Percentiles rank a stretch among this genome's conserved stretches.
Evolutionary conservation across 2,888 invertebrate species (phyloP).

Genomic region (Xiphydria camelus): DNA sequence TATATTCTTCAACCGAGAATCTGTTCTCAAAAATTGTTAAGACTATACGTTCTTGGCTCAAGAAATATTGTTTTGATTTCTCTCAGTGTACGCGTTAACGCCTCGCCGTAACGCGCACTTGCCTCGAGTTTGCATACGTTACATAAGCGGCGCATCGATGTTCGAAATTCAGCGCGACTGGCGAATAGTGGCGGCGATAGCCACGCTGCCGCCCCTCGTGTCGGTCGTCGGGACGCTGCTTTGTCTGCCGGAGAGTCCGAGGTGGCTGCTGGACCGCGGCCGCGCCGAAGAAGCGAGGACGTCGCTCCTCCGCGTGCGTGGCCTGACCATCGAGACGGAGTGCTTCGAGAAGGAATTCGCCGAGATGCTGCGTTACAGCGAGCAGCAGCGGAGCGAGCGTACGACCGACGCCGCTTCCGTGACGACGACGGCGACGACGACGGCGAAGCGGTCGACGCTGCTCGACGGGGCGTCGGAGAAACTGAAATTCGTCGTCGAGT

Average conservation of each 20-base stretch:
- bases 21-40: too few species aligned
- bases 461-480: background rate
- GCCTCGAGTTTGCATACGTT: slow-evolving; percentile 3
- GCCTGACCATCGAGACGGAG: slow-evolving; percentile 29
- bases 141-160: slow-evolving; percentile 3
- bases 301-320: slow-evolving; percentile 51
- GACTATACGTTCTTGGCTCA: too few species aligned
- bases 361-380: slow-evolving; percentile 24
- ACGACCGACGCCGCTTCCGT: slow-evolving; percentile 4
- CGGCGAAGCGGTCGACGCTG: background rate
- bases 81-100: slow-evolving; percentile 4
- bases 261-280: slow-evolving; percentile 57
- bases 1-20: too few species aligned
- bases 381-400: too few species aligned
- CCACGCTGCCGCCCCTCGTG: slow-evolving; percentile 52
- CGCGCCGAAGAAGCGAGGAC: slow-evolving; percentile 55
- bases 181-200: slow-evolving; percentile 47
- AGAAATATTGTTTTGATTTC: slow-evolving; percentile 9
- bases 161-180: slow-evolving; percentile 50
- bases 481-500: slow-evolving; percentile 12
- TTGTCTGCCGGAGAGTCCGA: slow-evolving; percentile 60
- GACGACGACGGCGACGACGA: background rate
- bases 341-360: slow-evolving; percentile 28
- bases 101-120: too few species aligned
- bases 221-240: slow-evolving; percentile 48